Base-by-base conservation (phyloP, 2,113 vertebrate species). In the Eptatretus burgeri region DNA sequence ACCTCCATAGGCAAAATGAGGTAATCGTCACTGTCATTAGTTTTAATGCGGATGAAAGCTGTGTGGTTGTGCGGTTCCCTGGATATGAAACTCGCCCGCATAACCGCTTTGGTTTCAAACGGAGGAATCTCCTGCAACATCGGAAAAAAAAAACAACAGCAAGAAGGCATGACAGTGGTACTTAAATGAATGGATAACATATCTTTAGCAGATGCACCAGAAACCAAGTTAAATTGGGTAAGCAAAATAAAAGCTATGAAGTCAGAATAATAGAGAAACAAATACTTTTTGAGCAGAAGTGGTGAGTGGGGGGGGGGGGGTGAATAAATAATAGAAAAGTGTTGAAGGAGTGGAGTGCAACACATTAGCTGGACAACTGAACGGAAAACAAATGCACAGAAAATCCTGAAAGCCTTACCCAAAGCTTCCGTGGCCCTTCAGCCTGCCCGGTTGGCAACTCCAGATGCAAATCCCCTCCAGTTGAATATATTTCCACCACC, bases 401-500 rank as follows among this genome's bases (percentile, higher is more conserved):
- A 18, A 27, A 12, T 14, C 16, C 16, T 51, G 10, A 11, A 16
- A 52, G 65, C 75, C 82, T 75, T 50, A 95, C 91, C 91, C 89
- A 95, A 63, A 95, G 72, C 67, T 87, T 89, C 66, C 76, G 79
- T 64, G 84, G 83, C 63, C 84, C 85, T 71, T 84, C 85, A 67
- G 94, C 88, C 66, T 96, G 88, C 51, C 91, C 88, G 12, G 91
- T 95, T 66, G 91, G 91, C 70, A 98, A 85, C 70, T 95, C 91
- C 53, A 98, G 75, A 74, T 98, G 87, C 62, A 98, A 79, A 73
- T 98, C 89, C 50, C 86, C 89, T 66, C 91, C 91, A 72, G 88
- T 98, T 62, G 86, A 93, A 73, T 93, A 95, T 86, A 95, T 93
- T 77, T 98, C 89, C 69, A 95, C 89, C 56, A 95, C 89, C 91